Evolutionary conservation across 1,140 invertebrate genomes (phyloP).

Genomic region (Stenopsyche tienmushanensis): DNA sequence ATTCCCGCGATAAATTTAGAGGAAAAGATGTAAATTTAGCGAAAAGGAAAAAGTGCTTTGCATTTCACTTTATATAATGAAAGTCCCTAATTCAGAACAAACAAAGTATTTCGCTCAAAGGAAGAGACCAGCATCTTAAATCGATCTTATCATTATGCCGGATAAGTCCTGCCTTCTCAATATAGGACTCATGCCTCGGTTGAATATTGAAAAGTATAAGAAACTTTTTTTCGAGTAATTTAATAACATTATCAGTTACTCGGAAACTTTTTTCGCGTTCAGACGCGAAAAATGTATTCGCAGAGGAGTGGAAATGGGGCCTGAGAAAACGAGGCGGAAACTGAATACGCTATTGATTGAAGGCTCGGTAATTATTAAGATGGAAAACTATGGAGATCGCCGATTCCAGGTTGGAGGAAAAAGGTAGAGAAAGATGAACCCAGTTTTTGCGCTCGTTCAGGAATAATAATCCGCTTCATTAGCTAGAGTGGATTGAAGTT

Average conservation of each 20-base stretch:
- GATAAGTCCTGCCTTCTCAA: background rate
- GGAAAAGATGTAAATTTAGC: too few species aligned
- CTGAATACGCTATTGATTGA: too few species aligned
- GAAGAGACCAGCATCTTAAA: background rate
- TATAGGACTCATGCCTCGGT: background rate
- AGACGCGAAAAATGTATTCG: too few species aligned
- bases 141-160: background rate
- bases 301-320: too few species aligned
- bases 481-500: constrained; percentile 34
- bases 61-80: background rate
- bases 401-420: background rate
- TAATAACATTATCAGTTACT: background rate
- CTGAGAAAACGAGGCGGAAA: too few species aligned
- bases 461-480: constrained; percentile 38
- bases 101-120: background rate
- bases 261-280: too few species aligned
- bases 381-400: too few species aligned
- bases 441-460: constrained; percentile 29
- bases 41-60: background rate
- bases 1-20: too few species aligned
- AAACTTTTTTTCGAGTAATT: background rate
- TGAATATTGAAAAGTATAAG: background rate
- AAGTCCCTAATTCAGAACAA: background rate
- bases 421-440: background rate
- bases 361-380: too few species aligned